Conservation (phyloP, 1,140 invertebrate species). For the Calosoma granatense region DNA sequence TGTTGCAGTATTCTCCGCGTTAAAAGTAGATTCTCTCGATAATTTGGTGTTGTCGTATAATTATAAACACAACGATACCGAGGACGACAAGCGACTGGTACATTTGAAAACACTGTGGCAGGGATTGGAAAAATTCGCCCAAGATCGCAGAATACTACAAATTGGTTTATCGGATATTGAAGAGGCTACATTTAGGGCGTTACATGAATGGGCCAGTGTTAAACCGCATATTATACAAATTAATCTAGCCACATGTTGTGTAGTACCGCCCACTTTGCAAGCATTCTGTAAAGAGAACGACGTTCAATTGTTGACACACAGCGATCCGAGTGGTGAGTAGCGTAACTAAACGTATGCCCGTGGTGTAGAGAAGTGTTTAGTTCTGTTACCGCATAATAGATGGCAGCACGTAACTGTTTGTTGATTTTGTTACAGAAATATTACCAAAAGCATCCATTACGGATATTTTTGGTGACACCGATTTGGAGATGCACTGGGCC, state of each 20-base stretch:
- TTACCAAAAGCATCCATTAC: constrained; percentile 40
- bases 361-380: not conserved
- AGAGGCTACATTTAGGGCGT: constrained; percentile 59
- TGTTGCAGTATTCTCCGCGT: constrained; percentile 51
- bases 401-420: not conserved
- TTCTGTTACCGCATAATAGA: too few species aligned
- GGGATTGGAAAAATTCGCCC: constrained; percentile 57
- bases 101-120: constrained; percentile 63
- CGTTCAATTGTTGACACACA: constrained; percentile 90
- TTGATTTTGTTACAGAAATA: constrained; percentile 43
- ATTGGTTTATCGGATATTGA: constrained; percentile 87
- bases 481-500: constrained; percentile 53
- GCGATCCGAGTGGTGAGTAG: constrained; percentile 73
- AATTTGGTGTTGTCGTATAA: constrained; percentile 66
- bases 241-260: constrained; percentile 89
- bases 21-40: constrained; percentile 57
- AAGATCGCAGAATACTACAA: constrained; percentile 53
- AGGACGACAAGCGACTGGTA: constrained; percentile 44
- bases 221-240: constrained; percentile 92
- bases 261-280: constrained; percentile 83
- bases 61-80: constrained; percentile 35
- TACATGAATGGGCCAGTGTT: constrained; percentile 70
- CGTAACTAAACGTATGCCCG: constrained; percentile 3
- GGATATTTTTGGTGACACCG: constrained; percentile 38
- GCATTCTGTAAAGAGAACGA: constrained; percentile 83